A percentile compares a stretch with the other conserved stretches of the same genome.
Conservation (phyloP, 2,797 vertebrate genomes). For the Gambusia yucatana region DNA sequence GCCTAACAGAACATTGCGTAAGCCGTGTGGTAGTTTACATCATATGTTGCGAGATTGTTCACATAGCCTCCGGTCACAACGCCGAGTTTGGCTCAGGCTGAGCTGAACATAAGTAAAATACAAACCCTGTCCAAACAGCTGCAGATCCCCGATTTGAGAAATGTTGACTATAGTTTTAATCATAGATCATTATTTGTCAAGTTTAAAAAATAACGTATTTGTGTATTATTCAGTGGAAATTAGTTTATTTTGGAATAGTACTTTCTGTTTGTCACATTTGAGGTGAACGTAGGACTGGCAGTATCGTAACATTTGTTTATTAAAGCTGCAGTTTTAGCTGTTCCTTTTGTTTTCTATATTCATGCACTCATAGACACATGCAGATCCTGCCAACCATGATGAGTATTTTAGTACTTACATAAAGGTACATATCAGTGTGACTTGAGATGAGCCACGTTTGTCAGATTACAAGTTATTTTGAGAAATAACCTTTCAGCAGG, state of each 20-base stretch:
- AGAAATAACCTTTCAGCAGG: not conserved
- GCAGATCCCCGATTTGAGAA: constrained; percentile 2
- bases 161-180: not conserved
- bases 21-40: constrained; percentile 20
- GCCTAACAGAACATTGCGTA: constrained; percentile 41
- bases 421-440: not conserved
- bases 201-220: not conserved
- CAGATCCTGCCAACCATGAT: not conserved
- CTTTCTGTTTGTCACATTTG: not conserved
- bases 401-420: not conserved
- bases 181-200: not conserved
- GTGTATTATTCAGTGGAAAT: not conserved
- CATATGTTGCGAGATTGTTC: constrained; percentile 42
- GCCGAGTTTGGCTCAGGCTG: constrained; percentile 13
- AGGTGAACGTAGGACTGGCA: not conserved
- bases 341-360: not conserved
- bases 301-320: not conserved
- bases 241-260: not conserved
- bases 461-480: not conserved
- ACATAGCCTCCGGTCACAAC: constrained; percentile 34
- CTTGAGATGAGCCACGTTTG: not conserved
- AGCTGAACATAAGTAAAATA: constrained; percentile 29
- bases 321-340: not conserved
- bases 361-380: not conserved
- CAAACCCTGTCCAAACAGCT: constrained; percentile 11